Evolutionary conservation across 2,113 vertebrate genomes (phyloP).

Genomic region (Istiophorus platypterus): DNA sequence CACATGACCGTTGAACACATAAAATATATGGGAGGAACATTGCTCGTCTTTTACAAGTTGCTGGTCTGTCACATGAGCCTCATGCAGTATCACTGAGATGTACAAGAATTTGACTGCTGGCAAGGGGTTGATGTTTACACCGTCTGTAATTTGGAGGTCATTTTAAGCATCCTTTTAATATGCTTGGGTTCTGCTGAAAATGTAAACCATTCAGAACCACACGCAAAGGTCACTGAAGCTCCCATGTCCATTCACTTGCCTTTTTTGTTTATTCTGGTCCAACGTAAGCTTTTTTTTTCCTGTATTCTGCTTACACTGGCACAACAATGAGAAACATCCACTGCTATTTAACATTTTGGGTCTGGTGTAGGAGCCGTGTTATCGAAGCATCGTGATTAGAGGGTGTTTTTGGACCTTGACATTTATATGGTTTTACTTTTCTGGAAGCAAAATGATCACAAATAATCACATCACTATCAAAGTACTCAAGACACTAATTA

Average conservation of each 20-base stretch:
- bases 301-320: not conserved
- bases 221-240: constrained; percentile 61
- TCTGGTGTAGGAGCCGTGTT: not conserved
- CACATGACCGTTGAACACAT: constrained; percentile 3
- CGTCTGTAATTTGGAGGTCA: constrained; percentile 1
- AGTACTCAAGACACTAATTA: not conserved
- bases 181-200: constrained; percentile 13
- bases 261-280: constrained; percentile 17
- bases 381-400: not conserved
- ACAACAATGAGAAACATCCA: not conserved
- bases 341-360: not conserved
- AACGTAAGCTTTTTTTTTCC: not conserved
- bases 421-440: not conserved
- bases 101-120: not conserved
- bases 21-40: not conserved
- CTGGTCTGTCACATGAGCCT: not conserved
- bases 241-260: not conserved
- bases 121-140: not conserved
- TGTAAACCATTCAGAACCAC: constrained; percentile 30
- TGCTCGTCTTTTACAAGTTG: not conserved
- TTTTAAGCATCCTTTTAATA: constrained; percentile 15
- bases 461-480: not conserved
- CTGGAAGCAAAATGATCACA: not conserved
- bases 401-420: not conserved
- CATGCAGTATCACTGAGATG: constrained; percentile 15